phyloP scores from a whole-genome alignment of 92 coral and sea anemone genomes.

The Paramuricea clavata region DNA sequence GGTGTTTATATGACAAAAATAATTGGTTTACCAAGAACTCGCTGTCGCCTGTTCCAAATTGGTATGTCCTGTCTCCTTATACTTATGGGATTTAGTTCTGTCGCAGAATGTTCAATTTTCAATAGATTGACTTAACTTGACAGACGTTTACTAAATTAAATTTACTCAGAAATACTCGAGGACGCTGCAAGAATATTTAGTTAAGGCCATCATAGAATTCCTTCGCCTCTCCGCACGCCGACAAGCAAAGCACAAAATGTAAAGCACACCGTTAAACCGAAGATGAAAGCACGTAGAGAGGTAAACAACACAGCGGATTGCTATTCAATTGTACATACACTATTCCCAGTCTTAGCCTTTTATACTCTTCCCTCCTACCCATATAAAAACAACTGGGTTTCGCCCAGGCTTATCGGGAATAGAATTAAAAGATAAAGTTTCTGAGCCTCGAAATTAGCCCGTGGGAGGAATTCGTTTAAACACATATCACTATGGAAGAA shows the following conservation, averaged over 20 bases:
- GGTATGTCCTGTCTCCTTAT: neutral
- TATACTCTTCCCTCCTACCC: neutral
- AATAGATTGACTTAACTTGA: neutral
- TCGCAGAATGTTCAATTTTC: neutral
- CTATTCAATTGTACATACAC: neutral
- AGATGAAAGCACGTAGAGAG: too few relatives aligned
- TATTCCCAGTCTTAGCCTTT: neutral
- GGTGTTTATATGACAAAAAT: neutral
- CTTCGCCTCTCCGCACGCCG: neutral
- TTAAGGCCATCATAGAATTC: constrained; percentile 8
- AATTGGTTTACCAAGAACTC: neutral
- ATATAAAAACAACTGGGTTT: too few relatives aligned
- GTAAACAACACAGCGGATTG: neutral
- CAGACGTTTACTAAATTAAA: neutral
- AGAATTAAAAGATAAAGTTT: neutral
- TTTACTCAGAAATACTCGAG: neutral
- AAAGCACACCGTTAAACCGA: too few relatives aligned
- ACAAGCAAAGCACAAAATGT: neutral
- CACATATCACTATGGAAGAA: neutral
- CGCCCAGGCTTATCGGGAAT: neutral
- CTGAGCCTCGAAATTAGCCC: neutral
- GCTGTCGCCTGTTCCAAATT: neutral
- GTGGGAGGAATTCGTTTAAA: neutral
- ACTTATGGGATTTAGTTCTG: constrained; percentile 6
- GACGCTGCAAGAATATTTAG: neutral